Base-by-base conservation (phyloP, 1,140 invertebrate genomes). In the Frieseomelitta varia region DNA sequence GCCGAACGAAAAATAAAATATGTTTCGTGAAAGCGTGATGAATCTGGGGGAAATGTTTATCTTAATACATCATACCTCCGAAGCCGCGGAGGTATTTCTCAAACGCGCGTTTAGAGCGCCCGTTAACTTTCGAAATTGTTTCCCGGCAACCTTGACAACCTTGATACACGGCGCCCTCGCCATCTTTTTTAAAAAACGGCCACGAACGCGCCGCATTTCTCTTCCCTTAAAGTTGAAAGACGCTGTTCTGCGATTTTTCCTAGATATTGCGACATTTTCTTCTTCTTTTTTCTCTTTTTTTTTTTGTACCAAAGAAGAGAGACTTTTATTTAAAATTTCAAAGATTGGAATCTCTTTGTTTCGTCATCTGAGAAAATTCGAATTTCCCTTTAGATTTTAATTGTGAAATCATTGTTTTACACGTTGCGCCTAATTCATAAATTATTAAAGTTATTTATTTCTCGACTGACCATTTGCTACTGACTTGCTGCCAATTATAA, bases 11-110 rank as follows among this genome's bases (percentile, higher is more conserved):
- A 61, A 90, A 90, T 85, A 86, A 90, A 89, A 87, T 89, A 90
- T 88, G 84, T 88, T 88, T 88, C 73, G 55, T 72, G 81, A 88
- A 88, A 67, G 53, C 84, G 81, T 88, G 87, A 88, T 88, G 87
- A 88, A 88, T 88, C 87, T 86, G 47, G 21, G 39, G 68, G 82
- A 75, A 77, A 81, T 77, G 75, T 88, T 85, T 76, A 71, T 79
- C 87, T 88, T 71, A 85, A 85, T 88, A 85, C 79, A 88, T 85
- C 68, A 75, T 68, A 56, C 27, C 58, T 12, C 24, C 21, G 55
- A 80, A 80, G 83, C 80, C 69, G 69, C 30, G 34, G 39, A 47
- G 39, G 39, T 30, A 84, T 84, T 67, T 80, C 53, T 80, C 61
- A 34, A 14, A 34, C 27, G 34, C 24, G 24, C 17, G 55, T 67